Evolutionary conservation across 2,888 invertebrate genomes (phyloP), one percentile per base, ranked within the genome.

Genomic region (Metallyticus violacea): DNA sequence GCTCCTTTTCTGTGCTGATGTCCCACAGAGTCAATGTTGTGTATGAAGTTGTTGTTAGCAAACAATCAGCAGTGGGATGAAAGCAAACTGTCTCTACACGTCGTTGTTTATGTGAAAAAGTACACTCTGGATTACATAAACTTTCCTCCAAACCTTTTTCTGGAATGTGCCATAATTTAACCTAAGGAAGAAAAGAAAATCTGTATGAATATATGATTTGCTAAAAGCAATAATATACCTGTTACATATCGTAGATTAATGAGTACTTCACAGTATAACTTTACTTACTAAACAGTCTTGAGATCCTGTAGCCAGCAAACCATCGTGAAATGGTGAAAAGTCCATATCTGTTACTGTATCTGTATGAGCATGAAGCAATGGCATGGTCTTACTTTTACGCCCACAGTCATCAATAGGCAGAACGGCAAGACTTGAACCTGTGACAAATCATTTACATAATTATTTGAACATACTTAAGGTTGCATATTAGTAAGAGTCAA

Each of bases 281-380:
- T 79, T 88, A 89, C 93, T 92, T 91, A 95, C 96, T 92, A 96
- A 93, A 90, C 97, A 97, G 92, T 97, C 97, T 91, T 97, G 97
- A 85, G 97, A 97, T 87, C 98, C 97, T 76, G 99, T 99, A 40
- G 97, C 96, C 89, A 99, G 92, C 81, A 98, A 93, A 77, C 97
- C 97, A 93, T 98, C 98, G 91, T 98, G 97, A 92, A 98, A 99
- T 7, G 98, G 98, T 40, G 98, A 98, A 91, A 99, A 99, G 90
- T 97, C 97, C 94, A 99, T 96, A 91, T 98, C 99, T 77, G 98
- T 98, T 77, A 99, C 97, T 81, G 97, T 97, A 90, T 98, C 99
- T 85, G 96, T 94, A 92, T 97, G 96, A 25, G 96, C 97, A 92
- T 97, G 96, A 85, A 97, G 93, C 88, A 97, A 91, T 6, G 97